A percentile compares a stretch with the other conserved stretches of the same genome.
phyloP scores from a whole-genome alignment of 1,140 invertebrate species.

The Drosophila guanche region DNA sequence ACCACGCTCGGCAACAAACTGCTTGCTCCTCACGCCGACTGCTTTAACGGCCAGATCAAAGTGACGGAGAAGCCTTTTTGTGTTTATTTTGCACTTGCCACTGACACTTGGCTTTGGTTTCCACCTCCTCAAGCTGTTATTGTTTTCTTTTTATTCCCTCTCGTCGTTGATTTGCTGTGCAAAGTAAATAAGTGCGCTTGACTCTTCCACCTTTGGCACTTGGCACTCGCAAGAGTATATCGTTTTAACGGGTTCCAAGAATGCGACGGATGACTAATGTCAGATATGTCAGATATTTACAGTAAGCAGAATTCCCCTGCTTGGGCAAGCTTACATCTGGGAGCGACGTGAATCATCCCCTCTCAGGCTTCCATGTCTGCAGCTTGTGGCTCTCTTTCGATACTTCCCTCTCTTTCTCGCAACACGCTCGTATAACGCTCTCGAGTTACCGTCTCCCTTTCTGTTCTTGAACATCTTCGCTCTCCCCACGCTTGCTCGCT shows the following conservation, averaged over 20 bases:
- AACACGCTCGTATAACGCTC: too few species aligned
- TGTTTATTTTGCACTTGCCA: conserved; percentile 56
- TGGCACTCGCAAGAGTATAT: neutral
- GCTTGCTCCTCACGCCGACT: conserved; percentile 15
- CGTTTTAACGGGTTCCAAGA: too few species aligned
- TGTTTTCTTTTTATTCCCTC: conserved; percentile 35
- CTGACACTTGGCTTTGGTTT: conserved; percentile 40
- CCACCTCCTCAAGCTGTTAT: conserved; percentile 26
- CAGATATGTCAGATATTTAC: too few species aligned
- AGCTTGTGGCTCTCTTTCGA: neutral
- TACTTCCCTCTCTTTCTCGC: too few species aligned
- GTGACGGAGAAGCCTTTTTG: conserved; percentile 59
- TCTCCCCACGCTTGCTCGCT: too few species aligned
- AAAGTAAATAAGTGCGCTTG: conserved; percentile 65
- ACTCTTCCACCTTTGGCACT: conserved; percentile 20
- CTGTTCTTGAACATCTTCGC: too few species aligned
- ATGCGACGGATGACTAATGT: too few species aligned
- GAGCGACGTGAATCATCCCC: too few species aligned
- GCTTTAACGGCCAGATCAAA: conserved; percentile 71
- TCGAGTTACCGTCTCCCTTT: too few species aligned
- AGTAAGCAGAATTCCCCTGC: too few species aligned
- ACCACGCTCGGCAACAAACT: neutral
- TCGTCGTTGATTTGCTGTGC: conserved; percentile 57
- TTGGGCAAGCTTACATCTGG: too few species aligned
- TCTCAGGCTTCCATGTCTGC: too few species aligned